phyloP scores from a whole-genome alignment of 2,888 invertebrate genomes.

The Seladonia tumulorum region DNA sequence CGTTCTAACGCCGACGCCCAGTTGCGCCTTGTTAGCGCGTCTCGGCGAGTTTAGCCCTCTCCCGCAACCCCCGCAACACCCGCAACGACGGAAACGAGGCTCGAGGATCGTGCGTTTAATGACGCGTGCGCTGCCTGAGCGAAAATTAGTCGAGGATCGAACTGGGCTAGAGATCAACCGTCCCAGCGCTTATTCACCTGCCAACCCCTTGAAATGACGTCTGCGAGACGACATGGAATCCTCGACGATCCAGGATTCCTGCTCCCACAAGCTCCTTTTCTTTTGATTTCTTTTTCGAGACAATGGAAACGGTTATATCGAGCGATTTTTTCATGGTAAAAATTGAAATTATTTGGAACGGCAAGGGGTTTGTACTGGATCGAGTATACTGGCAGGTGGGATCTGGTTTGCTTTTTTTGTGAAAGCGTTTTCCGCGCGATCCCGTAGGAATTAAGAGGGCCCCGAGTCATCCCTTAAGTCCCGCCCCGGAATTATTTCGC shows the following conservation, averaged over 20 bases:
- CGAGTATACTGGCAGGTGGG: background rate
- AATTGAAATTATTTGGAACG: background rate
- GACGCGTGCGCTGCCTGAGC: conserved; percentile 1
- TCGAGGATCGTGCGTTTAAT: conserved; percentile 16
- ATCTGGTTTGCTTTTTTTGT: background rate
- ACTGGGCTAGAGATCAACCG: background rate
- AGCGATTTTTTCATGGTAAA: background rate
- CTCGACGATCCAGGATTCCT: background rate
- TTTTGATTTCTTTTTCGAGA: too few relatives aligned
- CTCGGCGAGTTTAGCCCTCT: conserved; percentile 59
- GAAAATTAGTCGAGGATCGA: conserved; percentile 4
- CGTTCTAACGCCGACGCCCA: conserved; percentile 59
- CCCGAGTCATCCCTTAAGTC: conserved; percentile 54
- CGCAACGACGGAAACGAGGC: conserved; percentile 43
- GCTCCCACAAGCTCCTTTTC: too few relatives aligned
- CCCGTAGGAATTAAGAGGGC: conserved; percentile 41
- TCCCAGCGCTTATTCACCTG: background rate
- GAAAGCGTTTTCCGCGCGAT: background rate
- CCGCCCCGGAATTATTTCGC: conserved; percentile 49
- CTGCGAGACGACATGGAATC: background rate
- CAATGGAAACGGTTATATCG: too few relatives aligned
- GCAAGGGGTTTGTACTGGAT: background rate
- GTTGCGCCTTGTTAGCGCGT: conserved; percentile 70
- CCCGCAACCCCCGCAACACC: conserved; percentile 43
- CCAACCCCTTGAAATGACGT: background rate